Evolutionary conservation across 2,888 invertebrate genomes (phyloP).

Genomic region (Tipula vernalis): DNA sequence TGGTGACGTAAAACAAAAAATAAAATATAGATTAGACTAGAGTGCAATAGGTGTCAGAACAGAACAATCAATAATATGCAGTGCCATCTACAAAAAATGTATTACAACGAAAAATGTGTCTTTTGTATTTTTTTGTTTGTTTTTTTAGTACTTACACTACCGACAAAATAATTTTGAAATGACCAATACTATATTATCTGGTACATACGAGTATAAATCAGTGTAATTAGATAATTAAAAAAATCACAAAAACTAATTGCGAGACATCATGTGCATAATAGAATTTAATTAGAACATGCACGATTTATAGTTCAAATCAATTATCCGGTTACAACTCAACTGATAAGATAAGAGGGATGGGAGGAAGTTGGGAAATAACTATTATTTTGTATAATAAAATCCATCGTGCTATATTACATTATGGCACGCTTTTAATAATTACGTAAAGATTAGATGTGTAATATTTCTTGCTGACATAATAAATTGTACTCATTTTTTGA

Average conservation of each 20-base stretch:
- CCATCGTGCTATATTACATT: not conserved
- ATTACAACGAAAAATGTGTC: not conserved
- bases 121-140: not conserved
- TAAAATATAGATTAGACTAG: not conserved
- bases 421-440: not conserved
- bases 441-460: not conserved
- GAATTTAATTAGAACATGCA: not conserved
- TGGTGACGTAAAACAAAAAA: not conserved
- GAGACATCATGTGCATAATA: too few relatives aligned
- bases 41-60: not conserved
- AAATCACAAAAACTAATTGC: too few relatives aligned
- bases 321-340: too few relatives aligned
- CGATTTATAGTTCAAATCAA: not conserved
- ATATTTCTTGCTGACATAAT: not conserved
- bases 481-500: not conserved
- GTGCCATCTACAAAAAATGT: not conserved
- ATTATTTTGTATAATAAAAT: not conserved
- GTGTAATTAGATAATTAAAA: too few relatives aligned
- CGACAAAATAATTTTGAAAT: not conserved
- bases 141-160: not conserved
- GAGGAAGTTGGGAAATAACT: too few relatives aligned
- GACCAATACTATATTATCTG: not conserved
- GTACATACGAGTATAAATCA: too few relatives aligned
- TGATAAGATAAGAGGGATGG: too few relatives aligned
- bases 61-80: not conserved